phyloP scores from a whole-genome alignment of 2,797 vertebrate species.

The Spinus pinus region DNA sequence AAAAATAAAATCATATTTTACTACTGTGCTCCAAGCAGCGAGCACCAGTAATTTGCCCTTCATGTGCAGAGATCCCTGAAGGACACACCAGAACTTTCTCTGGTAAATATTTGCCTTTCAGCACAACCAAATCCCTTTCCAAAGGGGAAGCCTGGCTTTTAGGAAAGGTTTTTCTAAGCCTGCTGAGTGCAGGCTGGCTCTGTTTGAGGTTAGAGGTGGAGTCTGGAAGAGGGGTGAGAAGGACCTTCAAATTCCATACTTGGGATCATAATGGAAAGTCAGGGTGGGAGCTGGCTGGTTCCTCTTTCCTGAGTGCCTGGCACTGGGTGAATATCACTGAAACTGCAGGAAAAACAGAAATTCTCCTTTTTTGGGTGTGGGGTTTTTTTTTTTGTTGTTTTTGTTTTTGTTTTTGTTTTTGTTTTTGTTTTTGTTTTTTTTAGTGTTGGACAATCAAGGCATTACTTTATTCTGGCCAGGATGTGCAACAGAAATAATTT shows the following conservation, averaged over 20 bases:
- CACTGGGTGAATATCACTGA: rapidly evolving
- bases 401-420: too few species aligned
- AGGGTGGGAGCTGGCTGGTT: not conserved
- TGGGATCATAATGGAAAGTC: not conserved
- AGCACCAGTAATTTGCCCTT: not conserved
- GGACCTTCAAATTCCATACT: rapidly evolving
- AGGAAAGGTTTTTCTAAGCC: not conserved
- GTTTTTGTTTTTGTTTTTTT: not conserved
- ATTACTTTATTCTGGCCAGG: not conserved
- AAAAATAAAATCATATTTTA: not conserved
- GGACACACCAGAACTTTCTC: not conserved
- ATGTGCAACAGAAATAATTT: not conserved
- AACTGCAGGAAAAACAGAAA: not conserved
- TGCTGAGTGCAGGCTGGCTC: not conserved
- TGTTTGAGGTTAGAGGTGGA: not conserved
- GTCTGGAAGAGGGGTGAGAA: not conserved
- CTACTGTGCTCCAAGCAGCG: not conserved
- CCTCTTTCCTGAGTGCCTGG: not conserved
- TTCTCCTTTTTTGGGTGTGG: too few species aligned
- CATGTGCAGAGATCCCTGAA: not conserved
- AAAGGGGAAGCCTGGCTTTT: not conserved
- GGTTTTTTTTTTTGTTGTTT: too few species aligned
- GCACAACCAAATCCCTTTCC: not conserved
- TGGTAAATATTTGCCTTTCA: conserved; percentile 1
- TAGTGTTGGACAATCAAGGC: not conserved